Conservation (phyloP, 2,888 invertebrate species). For the Diarsia mendica region DNA sequence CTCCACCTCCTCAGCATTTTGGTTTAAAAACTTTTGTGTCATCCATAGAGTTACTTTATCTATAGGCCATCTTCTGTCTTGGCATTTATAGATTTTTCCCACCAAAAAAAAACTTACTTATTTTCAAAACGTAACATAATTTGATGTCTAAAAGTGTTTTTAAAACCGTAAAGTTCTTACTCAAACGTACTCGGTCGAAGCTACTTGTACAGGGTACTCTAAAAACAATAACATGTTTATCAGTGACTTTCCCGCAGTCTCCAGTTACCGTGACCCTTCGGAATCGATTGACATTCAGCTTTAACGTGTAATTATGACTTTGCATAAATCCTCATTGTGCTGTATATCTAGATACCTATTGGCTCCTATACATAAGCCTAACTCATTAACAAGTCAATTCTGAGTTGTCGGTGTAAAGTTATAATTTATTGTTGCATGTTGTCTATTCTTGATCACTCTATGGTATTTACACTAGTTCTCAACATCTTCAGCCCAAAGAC, state of each 20-base stretch:
- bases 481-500: too few species aligned
- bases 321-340: slow-evolving; percentile 44
- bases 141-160: background rate
- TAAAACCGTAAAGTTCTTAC: background rate
- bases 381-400: slow-evolving; percentile 44
- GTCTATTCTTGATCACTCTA: background rate
- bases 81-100: too few species aligned
- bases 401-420: background rate
- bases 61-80: too few species aligned
- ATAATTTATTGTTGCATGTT: background rate
- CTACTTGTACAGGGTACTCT: background rate
- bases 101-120: too few species aligned
- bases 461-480: background rate
- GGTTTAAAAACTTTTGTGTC: background rate
- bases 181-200: background rate
- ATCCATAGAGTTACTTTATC: background rate
- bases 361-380: slow-evolving; percentile 8
- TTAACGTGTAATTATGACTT: slow-evolving; percentile 53
- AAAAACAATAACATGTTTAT: slow-evolving; percentile 28
- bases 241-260: slow-evolving; percentile 19
- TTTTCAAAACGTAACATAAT: too few species aligned
- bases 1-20: too few species aligned
- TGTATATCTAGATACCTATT: slow-evolving; percentile 16
- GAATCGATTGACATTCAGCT: slow-evolving; percentile 60
- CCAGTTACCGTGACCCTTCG: slow-evolving; percentile 60